Evolutionary conservation across 2,888 invertebrate genomes (phyloP), one percentile per base, ranked within the genome.

Genomic region (Oegoconia quadripuncta): DNA sequence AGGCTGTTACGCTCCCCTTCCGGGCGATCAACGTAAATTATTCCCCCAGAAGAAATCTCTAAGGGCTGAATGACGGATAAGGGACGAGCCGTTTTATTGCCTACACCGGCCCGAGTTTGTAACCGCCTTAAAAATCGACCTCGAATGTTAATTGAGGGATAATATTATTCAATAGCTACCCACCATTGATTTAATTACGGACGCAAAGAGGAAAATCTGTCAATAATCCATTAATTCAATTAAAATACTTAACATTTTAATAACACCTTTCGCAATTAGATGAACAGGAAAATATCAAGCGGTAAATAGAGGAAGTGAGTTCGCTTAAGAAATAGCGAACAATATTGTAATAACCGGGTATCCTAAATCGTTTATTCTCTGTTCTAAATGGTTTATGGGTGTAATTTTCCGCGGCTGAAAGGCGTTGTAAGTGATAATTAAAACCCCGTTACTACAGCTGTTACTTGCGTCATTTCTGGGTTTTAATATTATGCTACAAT

Each of bases 41-140:
- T 83, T 82, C 82, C 74, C 75, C 75, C 72, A 77, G 81, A 84
- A 84, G 83, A 83, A 84, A 84, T 83, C 83, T 83, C 84, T 57
- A 74, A 81, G 86, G 86, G 76, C 78, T 75, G 80, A 78, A 82
- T 84, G 86, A 86, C 84, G 80, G 84, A 83, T 84, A 83, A 83
- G 83, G 84, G 86, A 75, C 80, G 78, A 74, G 67, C 72, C 74
- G 61, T 78, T 84, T 83, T 86, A 86, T 83, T 82, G 78, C 83
- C 74, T 65, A 66, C 76, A 78, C 77, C 78, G 70, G 74, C 71
- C 71, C 60, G 66, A 67, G 66, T 71, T 67, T 65, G 70, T 68
- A 72, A 70, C 74, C 69, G 66, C 65, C 71, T 80, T 79, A 80
- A 86, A 83, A 82, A 79, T 74, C 74, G 73, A 68, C 73, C 74